A percentile compares a stretch with the other conserved stretches of the same genome.
phyloP scores from a whole-genome alignment of 2,888 invertebrate genomes.

The Acanthosepion esculentum region DNA sequence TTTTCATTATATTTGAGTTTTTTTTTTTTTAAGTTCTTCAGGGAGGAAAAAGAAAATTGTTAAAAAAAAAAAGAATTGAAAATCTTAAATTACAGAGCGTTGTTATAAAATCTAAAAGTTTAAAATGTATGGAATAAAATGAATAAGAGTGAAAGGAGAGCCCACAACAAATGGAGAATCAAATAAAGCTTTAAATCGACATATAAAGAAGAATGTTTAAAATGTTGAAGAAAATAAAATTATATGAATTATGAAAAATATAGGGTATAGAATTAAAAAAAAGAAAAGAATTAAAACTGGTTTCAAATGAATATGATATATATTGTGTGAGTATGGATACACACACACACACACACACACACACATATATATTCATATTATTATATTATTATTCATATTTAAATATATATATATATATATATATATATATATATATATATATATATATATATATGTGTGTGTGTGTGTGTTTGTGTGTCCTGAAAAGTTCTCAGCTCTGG shows the following conservation, averaged over 20 bases:
- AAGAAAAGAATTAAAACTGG: not conserved
- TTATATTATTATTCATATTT: not conserved
- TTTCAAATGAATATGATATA: not conserved
- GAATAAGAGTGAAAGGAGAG: not conserved
- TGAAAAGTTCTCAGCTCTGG: too few relatives aligned
- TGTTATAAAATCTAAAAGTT: not conserved
- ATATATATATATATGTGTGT: too few relatives aligned
- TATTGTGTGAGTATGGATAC: not conserved
- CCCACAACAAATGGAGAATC: not conserved
- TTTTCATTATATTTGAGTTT: too few relatives aligned
- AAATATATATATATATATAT: not conserved
- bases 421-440: not conserved
- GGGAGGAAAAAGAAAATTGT: not conserved
- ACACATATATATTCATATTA: not conserved
- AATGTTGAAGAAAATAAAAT: slow-evolving; percentile 33
- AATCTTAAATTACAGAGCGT: not conserved
- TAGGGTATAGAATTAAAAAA: not conserved
- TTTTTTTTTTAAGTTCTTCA: not conserved
- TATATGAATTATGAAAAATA: not conserved
- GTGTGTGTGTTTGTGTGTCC: too few relatives aligned
- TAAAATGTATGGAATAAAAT: not conserved
- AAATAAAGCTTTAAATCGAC: not conserved
- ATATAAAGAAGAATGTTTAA: not conserved
- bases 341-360: not conserved
- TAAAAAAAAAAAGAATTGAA: not conserved